Percentiles rank a stretch among this genome's conserved stretches.
Evolutionary conservation across 1,140 invertebrate species (phyloP).

Genomic region (Lordiphosa collinella): DNA sequence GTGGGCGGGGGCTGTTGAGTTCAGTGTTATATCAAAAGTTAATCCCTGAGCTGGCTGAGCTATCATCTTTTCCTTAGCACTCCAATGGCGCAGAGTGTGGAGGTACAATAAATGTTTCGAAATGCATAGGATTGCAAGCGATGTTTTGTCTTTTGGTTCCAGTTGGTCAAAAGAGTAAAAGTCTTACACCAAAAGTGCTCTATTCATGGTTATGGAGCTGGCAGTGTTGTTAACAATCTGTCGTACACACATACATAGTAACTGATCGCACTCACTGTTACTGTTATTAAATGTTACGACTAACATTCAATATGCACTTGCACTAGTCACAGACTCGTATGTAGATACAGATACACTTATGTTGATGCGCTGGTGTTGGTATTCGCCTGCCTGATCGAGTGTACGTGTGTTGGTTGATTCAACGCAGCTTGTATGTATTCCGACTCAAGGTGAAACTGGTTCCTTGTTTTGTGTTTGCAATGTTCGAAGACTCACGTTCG

Average conservation of each 20-base stretch:
- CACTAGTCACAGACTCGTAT: constrained; percentile 17
- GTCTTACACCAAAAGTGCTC: not conserved
- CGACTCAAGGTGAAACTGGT: constrained; percentile 75
- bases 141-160: constrained; percentile 5
- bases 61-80: constrained; percentile 39
- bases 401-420: not conserved
- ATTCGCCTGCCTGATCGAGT: constrained; percentile 6
- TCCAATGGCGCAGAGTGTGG: constrained; percentile 15
- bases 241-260: constrained; percentile 5
- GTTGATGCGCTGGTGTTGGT: not conserved
- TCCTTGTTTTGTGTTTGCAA: constrained; percentile 73
- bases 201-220: not conserved
- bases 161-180: not conserved
- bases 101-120: constrained; percentile 1
- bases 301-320: constrained; percentile 11
- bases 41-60: constrained; percentile 41
- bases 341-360: not conserved
- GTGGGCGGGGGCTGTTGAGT: constrained; percentile 7
- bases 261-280: constrained; percentile 4
- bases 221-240: constrained; percentile 1
- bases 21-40: constrained; percentile 13
- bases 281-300: constrained; percentile 7
- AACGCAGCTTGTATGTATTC: constrained; percentile 31
- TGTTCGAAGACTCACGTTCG: constrained; percentile 74
- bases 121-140: not conserved